Conservation (phyloP, 2,797 vertebrate genomes). For the Basileuterus tristriatus region DNA sequence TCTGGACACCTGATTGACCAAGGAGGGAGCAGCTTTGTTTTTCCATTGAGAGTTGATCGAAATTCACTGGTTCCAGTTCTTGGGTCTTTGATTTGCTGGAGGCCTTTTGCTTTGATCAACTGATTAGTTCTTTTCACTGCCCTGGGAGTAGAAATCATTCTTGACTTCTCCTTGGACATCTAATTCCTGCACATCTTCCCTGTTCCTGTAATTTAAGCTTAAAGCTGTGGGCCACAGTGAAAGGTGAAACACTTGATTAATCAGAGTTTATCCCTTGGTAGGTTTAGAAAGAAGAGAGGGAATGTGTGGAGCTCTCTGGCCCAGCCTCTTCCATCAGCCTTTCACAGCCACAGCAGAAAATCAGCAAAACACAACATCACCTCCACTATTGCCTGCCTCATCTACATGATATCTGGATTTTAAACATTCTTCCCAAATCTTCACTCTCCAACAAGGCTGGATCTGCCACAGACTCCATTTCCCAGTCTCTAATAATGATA, state of each 20-base stretch:
- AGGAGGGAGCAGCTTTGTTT: background rate
- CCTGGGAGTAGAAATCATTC: background rate
- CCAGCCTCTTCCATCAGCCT: background rate
- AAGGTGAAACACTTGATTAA: background rate
- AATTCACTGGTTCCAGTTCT: background rate
- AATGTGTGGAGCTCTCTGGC: background rate
- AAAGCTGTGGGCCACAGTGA: background rate
- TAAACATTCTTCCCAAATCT: background rate
- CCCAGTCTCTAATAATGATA: accelerated
- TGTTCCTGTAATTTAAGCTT: background rate
- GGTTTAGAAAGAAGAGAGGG: background rate
- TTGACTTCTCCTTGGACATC: background rate
- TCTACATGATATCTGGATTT: accelerated
- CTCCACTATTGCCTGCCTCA: background rate
- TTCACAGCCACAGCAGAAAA: background rate
- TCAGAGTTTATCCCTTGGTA: background rate
- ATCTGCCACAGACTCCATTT: background rate
- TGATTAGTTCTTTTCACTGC: constrained; percentile 16
- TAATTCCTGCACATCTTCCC: background rate
- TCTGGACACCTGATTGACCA: background rate
- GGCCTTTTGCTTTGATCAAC: background rate
- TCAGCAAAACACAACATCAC: background rate
- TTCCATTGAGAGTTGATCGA: background rate
- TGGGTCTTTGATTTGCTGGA: constrained; percentile 22
- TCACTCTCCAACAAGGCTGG: background rate